phyloP scores from a whole-genome alignment of 2,113 vertebrate species.

The Calidris pygmaea region DNA sequence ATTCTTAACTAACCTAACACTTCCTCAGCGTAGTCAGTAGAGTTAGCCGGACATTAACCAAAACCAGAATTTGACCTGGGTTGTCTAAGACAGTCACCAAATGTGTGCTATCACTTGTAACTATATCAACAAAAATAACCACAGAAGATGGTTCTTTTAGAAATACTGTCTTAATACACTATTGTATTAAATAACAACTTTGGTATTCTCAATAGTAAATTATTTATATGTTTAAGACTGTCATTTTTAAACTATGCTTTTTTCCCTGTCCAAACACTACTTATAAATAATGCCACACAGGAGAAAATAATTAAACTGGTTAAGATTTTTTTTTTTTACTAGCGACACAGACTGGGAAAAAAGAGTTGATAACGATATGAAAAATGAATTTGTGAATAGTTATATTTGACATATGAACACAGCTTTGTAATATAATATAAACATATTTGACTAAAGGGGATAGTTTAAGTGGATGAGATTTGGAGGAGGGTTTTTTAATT shows the following conservation, averaged over 20 bases:
- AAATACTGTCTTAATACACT: not conserved
- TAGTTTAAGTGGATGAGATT: constrained; percentile 37
- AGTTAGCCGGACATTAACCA: not conserved
- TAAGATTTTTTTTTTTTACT: not conserved
- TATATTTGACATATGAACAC: constrained; percentile 7
- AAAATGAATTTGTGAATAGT: constrained; percentile 33
- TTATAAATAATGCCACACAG: constrained; percentile 42
- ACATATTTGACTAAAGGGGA: constrained; percentile 22
- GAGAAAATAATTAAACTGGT: constrained; percentile 51
- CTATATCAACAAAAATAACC: constrained; percentile 35
- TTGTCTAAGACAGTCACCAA: constrained; percentile 2
- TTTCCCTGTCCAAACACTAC: constrained; percentile 37
- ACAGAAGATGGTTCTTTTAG: not conserved
- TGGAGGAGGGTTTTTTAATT: constrained; percentile 24
- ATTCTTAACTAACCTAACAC: constrained; percentile 24
- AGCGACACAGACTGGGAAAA: not conserved
- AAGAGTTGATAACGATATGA: not conserved
- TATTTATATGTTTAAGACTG: constrained; percentile 53
- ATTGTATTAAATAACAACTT: constrained; percentile 39
- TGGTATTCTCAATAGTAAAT: constrained; percentile 52
- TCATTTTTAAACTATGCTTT: constrained; percentile 57
- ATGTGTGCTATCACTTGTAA: constrained; percentile 32
- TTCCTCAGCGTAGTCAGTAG: not conserved
- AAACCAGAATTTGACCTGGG: not conserved
- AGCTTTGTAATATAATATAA: constrained; percentile 30